phyloP scores from a whole-genome alignment of 2,113 vertebrate species.

The Crypturellus undulatus region DNA sequence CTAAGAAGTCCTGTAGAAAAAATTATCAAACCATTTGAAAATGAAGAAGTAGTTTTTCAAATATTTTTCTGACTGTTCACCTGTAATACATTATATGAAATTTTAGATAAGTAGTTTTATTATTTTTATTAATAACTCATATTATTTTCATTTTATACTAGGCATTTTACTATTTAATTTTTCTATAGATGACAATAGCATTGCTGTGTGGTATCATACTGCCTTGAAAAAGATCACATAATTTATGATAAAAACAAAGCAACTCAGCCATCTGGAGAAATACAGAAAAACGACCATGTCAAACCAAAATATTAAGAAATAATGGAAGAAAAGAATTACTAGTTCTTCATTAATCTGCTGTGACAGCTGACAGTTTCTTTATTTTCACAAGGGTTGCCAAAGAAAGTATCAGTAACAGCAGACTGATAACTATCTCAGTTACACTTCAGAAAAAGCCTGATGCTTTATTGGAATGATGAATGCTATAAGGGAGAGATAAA shows the following conservation, averaged over 20 bases:
- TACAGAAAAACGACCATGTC: background rate
- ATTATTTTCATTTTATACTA: background rate
- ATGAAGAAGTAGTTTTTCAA: background rate
- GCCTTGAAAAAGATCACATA: background rate
- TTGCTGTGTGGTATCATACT: background rate
- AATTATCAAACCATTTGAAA: background rate
- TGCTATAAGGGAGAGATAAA: fast-evolving
- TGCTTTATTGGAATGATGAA: background rate
- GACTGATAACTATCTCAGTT: background rate
- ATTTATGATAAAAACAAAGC: background rate
- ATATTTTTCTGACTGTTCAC: background rate
- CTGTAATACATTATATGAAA: background rate
- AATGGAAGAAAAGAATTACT: background rate
- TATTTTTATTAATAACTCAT: background rate
- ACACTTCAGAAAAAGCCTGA: background rate
- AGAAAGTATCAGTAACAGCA: background rate
- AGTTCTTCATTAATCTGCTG: background rate
- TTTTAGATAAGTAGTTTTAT: background rate
- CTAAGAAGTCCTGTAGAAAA: background rate
- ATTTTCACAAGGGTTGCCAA: background rate
- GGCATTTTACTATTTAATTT: background rate
- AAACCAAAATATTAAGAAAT: background rate
- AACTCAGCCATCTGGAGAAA: background rate
- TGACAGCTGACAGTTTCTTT: background rate
- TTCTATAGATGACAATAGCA: background rate